Conservation (phyloP, 2,113 vertebrate genomes). For the Equus przewalskii region DNA sequence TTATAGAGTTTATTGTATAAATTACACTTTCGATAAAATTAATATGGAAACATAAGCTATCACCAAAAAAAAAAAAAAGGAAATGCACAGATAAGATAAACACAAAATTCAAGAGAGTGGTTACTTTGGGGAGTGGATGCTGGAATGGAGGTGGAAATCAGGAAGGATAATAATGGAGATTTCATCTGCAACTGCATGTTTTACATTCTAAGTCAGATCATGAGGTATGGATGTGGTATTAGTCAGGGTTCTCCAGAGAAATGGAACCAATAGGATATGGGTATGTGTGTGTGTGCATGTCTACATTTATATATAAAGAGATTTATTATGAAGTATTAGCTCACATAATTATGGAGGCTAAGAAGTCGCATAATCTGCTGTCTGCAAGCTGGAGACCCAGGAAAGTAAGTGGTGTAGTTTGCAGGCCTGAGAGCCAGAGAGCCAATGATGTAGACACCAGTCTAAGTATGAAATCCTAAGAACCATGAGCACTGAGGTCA, state of each 20-base stretch:
- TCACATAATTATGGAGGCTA: too few relatives aligned
- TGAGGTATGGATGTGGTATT: not conserved
- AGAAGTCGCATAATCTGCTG: too few relatives aligned
- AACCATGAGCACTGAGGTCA: not conserved
- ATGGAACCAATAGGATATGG: too few relatives aligned
- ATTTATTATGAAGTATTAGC: too few relatives aligned
- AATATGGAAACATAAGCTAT: not conserved
- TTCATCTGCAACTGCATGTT: not conserved
- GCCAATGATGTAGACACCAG: not conserved
- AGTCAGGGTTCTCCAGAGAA: not conserved
- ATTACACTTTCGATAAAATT: not conserved
- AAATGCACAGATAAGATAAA: not conserved
- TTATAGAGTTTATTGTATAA: not conserved
- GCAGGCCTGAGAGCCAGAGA: not conserved
- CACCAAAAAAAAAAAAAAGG: not conserved
- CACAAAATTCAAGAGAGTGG: not conserved
- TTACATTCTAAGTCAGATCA: not conserved
- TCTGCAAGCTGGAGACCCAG: too few relatives aligned
- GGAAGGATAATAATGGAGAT: not conserved
- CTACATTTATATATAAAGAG: too few relatives aligned
- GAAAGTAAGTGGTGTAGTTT: too few relatives aligned
- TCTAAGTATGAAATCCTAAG: not conserved
- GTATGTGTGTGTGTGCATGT: too few relatives aligned
- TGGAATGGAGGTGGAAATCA: not conserved
- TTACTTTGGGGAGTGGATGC: not conserved